Conservation (phyloP, 2,113 vertebrate genomes). For the Larimichthys crocea region DNA sequence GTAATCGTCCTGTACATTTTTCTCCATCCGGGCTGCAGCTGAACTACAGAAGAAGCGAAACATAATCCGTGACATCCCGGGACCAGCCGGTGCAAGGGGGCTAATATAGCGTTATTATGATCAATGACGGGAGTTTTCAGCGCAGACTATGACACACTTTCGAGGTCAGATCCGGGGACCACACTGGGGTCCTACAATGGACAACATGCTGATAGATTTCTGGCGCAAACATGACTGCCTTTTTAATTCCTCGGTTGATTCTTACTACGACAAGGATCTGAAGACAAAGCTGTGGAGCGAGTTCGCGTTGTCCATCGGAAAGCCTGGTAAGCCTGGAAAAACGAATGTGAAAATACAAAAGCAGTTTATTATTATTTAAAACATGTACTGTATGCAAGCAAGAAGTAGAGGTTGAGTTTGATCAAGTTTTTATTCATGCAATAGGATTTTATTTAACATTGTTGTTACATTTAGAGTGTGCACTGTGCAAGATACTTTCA, state of each 20-base stretch:
- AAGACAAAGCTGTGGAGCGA: conserved; percentile 52
- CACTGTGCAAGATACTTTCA: background rate
- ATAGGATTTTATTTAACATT: background rate
- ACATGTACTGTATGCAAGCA: too few relatives aligned
- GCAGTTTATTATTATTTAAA: too few relatives aligned
- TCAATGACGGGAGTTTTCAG: background rate
- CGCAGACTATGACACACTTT: conserved; percentile 38
- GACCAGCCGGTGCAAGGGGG: background rate
- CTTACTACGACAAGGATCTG: conserved; percentile 48
- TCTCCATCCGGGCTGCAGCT: background rate
- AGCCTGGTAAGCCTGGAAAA: conserved; percentile 11
- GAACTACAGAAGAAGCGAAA: background rate
- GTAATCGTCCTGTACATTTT: background rate
- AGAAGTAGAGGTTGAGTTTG: background rate
- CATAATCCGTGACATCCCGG: background rate
- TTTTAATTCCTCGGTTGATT: conserved; percentile 48
- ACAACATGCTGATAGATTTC: conserved; percentile 56
- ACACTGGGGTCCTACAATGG: conserved; percentile 49
- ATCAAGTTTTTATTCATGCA: background rate
- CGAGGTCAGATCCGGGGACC: conserved; percentile 51
- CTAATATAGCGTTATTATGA: background rate
- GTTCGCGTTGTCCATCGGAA: conserved; percentile 37
- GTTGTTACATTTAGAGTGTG: background rate
- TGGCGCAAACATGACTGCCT: conserved; percentile 53
- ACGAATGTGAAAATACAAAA: too few relatives aligned